A percentile compares a stretch with the other conserved stretches of the same genome.
phyloP scores from a whole-genome alignment of 2,888 invertebrate species.

The Polymixis flavicincta region DNA sequence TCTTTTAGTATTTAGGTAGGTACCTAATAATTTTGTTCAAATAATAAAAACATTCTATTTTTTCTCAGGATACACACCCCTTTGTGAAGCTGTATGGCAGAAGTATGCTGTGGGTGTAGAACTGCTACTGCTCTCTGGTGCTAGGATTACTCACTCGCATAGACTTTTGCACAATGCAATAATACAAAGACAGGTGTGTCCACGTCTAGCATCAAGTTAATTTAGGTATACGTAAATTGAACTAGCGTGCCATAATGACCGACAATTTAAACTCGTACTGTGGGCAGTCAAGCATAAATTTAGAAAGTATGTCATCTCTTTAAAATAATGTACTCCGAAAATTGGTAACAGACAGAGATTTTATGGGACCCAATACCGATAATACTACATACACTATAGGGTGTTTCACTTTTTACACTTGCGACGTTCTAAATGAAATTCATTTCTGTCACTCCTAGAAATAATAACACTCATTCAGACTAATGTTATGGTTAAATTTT shows the following conservation, averaged over 20 bases:
- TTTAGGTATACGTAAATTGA: background rate
- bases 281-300: background rate
- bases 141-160: constrained; percentile 93
- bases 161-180: constrained; percentile 93
- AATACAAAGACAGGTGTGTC: constrained; percentile 88
- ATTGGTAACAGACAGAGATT: background rate
- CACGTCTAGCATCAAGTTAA: background rate
- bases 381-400: background rate
- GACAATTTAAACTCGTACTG: constrained; percentile 4
- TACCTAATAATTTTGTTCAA: too few relatives aligned
- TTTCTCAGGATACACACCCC: constrained; percentile 91
- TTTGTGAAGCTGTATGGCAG: constrained; percentile 93
- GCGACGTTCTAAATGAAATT: background rate
- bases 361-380: background rate
- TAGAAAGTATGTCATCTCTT: background rate
- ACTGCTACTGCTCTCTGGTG: constrained; percentile 91
- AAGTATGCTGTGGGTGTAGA: constrained; percentile 91
- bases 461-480: background rate
- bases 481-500: background rate
- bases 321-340: background rate
- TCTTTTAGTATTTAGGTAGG: too few relatives aligned
- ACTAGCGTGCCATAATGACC: background rate
- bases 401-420: background rate
- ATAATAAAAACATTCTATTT: background rate
- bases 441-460: background rate